phyloP scores from a whole-genome alignment of 2,797 vertebrate species.

The Syncerus caffer region DNA sequence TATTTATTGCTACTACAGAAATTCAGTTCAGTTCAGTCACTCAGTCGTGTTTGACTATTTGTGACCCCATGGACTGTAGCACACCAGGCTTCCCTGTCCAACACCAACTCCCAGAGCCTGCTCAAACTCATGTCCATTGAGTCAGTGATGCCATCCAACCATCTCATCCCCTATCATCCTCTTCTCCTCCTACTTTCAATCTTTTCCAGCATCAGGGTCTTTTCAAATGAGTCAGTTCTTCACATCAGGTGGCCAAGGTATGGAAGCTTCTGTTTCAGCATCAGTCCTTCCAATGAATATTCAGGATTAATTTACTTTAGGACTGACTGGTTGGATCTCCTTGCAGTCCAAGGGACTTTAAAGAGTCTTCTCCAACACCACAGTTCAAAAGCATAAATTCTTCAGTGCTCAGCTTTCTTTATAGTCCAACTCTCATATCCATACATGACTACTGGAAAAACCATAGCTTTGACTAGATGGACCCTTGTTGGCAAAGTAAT shows the following conservation, averaged over 20 bases:
- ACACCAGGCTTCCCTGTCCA: background rate
- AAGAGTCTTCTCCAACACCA: background rate
- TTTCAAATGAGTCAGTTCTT: background rate
- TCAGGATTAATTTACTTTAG: background rate
- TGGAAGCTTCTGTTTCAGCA: background rate
- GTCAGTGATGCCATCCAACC: background rate
- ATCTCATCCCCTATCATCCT: background rate
- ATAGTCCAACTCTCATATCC: background rate
- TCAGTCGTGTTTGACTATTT: background rate
- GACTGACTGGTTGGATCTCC: background rate
- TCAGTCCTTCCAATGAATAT: background rate
- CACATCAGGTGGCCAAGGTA: background rate
- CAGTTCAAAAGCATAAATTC: background rate
- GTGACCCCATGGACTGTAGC: no score
- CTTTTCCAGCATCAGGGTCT: background rate
- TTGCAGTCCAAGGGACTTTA: background rate
- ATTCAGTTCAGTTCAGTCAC: background rate
- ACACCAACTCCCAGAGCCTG: background rate
- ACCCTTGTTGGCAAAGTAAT: background rate
- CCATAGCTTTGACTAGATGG: background rate
- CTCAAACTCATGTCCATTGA: background rate
- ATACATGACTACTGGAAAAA: background rate
- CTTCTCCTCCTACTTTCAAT: background rate
- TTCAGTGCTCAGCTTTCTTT: background rate
- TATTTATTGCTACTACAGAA: background rate